A percentile compares a stretch with the other conserved stretches of the same genome.
Evolutionary conservation across 2,113 vertebrate genomes (phyloP).

Genomic region (Stegostoma tigrinum): DNA sequence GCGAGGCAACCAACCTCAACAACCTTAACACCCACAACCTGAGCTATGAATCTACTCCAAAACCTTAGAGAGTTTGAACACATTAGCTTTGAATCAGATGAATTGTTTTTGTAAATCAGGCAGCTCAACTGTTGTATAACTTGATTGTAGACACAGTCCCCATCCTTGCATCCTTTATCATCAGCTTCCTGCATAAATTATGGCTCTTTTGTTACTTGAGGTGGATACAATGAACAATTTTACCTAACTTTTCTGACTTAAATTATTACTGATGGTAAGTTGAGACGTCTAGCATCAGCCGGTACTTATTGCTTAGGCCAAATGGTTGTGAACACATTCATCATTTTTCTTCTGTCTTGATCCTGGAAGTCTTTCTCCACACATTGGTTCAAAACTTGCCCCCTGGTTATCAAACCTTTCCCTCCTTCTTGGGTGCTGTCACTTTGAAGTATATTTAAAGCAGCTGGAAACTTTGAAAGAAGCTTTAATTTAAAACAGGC

Average conservation of each 20-base stretch:
- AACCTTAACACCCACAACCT: too few relatives aligned
- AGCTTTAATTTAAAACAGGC: constrained; percentile 30
- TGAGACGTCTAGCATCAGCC: neutral
- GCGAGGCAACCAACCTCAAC: too few relatives aligned
- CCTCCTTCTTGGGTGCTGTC: neutral
- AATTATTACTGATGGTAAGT: neutral
- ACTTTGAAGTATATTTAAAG: constrained; percentile 13
- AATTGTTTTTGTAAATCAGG: neutral
- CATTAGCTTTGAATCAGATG: neutral
- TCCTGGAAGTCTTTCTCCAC: neutral
- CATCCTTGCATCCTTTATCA: neutral
- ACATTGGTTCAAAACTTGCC: neutral
- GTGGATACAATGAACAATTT: neutral
- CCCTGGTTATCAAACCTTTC: constrained; percentile 4
- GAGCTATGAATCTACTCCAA: too few relatives aligned
- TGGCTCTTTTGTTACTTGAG: neutral
- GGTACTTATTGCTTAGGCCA: too few relatives aligned
- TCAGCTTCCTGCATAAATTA: neutral
- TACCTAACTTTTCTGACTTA: neutral
- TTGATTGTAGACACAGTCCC: neutral
- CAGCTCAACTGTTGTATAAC: neutral
- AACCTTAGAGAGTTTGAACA: neutral
- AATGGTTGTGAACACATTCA: neutral
- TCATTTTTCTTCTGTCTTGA: neutral
- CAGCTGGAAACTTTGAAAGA: constrained; percentile 9